A percentile compares a stretch with the other conserved stretches of the same genome.
Evolutionary conservation across 1,140 invertebrate genomes (phyloP).

Genomic region (Heliothis virescens): DNA sequence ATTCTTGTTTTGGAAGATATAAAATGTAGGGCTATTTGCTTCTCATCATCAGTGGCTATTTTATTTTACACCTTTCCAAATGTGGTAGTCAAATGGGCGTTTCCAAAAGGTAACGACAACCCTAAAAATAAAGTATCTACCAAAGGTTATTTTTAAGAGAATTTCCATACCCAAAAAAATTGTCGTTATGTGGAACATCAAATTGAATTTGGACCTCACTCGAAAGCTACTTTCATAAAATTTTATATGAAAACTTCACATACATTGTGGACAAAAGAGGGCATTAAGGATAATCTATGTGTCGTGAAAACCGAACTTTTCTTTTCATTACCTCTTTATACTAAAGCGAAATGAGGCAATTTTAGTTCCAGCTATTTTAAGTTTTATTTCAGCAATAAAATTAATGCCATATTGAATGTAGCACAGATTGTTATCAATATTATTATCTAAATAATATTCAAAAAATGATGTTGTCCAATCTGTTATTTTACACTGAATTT

Average conservation of each 20-base stretch:
- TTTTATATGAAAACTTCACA: slow-evolving; percentile 64
- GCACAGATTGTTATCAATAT: background rate
- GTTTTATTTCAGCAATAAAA: slow-evolving; percentile 66
- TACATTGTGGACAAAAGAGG: slow-evolving; percentile 69
- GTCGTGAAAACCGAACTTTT: slow-evolving; percentile 73
- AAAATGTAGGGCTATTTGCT: no score
- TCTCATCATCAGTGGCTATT: background rate
- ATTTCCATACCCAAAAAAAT: slow-evolving; percentile 9
- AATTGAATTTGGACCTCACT: slow-evolving; percentile 51
- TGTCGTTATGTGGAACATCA: slow-evolving; percentile 44
- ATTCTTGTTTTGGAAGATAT: no score
- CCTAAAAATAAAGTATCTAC: slow-evolving; percentile 17
- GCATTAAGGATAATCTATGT: slow-evolving; percentile 77
- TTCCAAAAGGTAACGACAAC: background rate
- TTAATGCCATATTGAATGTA: slow-evolving; percentile 7
- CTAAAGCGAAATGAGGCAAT: slow-evolving; percentile 68
- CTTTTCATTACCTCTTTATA: slow-evolving; percentile 72
- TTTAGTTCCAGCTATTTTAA: slow-evolving; percentile 68
- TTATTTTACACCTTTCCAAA: background rate
- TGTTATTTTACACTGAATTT: no score
- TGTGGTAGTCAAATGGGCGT: background rate
- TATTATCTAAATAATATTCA: background rate
- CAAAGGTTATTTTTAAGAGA: slow-evolving; percentile 1
- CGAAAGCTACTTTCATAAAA: slow-evolving; percentile 58
- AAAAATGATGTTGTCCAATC: background rate